Evolutionary conservation across 2,113 vertebrate genomes (phyloP).

Genomic region (Myanophis thanlyinensis): DNA sequence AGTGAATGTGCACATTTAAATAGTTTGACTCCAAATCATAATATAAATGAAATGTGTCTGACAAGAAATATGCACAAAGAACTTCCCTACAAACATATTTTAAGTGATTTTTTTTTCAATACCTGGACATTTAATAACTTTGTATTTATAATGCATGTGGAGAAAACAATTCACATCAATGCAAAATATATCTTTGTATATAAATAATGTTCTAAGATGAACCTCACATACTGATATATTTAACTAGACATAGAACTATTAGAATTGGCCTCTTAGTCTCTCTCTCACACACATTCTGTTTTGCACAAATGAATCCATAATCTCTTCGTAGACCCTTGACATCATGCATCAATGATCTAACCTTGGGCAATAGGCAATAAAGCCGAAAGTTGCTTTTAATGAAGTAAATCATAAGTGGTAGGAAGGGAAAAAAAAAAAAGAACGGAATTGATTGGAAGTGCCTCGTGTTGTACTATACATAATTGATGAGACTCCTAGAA

Average conservation of each 20-base stretch:
- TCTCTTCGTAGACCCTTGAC: background rate
- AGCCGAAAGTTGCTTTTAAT: constrained; percentile 46
- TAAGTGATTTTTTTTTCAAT: background rate
- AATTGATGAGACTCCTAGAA: constrained; percentile 75
- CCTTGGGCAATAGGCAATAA: background rate
- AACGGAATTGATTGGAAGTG: constrained; percentile 60
- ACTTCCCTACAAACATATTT: background rate
- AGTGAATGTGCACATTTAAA: background rate
- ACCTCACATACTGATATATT: background rate
- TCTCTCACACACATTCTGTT: background rate
- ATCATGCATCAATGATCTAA: constrained; percentile 22
- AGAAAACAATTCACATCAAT: background rate
- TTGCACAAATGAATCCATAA: background rate
- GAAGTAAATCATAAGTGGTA: constrained; percentile 56
- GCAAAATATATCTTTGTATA: background rate
- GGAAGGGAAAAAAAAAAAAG: constrained; percentile 53
- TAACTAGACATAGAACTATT: background rate
- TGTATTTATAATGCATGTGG: background rate
- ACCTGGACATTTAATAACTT: background rate
- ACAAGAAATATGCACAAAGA: background rate
- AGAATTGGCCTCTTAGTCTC: background rate
- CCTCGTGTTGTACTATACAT: constrained; percentile 64
- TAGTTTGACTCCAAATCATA: background rate
- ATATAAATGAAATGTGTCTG: background rate
- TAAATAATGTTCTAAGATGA: background rate